phyloP scores from a whole-genome alignment of 92 coral and sea anemone genomes.

The Ricordea florida region DNA sequence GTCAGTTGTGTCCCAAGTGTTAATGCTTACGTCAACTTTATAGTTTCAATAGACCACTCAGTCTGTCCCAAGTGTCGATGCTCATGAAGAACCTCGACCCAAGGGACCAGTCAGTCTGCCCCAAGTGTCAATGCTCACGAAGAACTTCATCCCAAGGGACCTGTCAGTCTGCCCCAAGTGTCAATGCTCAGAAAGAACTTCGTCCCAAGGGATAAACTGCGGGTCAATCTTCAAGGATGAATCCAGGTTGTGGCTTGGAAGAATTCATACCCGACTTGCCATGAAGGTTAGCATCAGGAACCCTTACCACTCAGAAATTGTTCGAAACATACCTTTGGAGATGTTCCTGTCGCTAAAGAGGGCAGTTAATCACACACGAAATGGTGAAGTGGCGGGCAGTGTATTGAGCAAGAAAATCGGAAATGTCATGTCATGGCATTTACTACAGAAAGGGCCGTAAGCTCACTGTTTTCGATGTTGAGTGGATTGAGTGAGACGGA shows the following conservation, averaged over 20 bases:
- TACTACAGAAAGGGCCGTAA: conserved; percentile 41
- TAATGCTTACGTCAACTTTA: no score
- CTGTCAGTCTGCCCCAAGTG: no score
- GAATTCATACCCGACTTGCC: conserved; percentile 28
- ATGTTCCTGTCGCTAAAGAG: conserved; percentile 52
- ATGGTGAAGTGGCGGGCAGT: conserved; percentile 20
- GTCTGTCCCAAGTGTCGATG: no score
- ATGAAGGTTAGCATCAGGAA: conserved; percentile 55
- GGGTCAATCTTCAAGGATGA: conserved; percentile 16
- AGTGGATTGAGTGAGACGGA: conserved; percentile 24
- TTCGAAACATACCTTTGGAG: conserved; percentile 46
- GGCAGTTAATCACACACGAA: conserved; percentile 49
- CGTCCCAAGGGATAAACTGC: no score
- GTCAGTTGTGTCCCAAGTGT: no score
- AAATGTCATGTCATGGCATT: conserved; percentile 58
- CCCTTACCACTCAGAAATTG: conserved; percentile 52
- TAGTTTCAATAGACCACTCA: no score
- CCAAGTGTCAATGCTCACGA: no score
- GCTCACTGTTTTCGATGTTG: conserved; percentile 43
- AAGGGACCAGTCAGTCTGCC: no score
- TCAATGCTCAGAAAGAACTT: no score
- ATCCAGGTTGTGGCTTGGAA: conserved; percentile 14
- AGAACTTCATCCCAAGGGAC: no score
- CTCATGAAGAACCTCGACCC: no score
- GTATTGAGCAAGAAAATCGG: conserved; percentile 40